phyloP scores from a whole-genome alignment of 1,140 invertebrate genomes.

The Aphaenogaster rudis region DNA sequence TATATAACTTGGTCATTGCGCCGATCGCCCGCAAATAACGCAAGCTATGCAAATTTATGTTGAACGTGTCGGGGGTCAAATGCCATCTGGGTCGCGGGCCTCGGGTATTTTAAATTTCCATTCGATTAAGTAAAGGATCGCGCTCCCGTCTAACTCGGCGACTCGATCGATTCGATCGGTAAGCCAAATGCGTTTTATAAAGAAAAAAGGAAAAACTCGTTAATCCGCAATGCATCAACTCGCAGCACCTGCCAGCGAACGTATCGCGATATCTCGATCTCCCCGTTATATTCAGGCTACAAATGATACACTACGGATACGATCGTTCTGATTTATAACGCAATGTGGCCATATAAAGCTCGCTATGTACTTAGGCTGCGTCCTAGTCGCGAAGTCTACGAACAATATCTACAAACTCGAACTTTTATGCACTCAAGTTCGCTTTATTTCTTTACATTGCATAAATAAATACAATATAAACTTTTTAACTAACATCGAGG shows the following conservation, averaged over 20 bases:
- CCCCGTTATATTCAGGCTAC: slow-evolving; percentile 31
- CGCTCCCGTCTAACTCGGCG: slow-evolving; percentile 34
- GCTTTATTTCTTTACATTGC: neutral
- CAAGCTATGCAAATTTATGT: slow-evolving; percentile 83
- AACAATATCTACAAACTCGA: neutral
- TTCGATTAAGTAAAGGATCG: slow-evolving; percentile 79
- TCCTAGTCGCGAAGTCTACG: neutral
- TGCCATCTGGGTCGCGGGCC: slow-evolving; percentile 77
- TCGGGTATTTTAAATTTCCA: slow-evolving; percentile 81
- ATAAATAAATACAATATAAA: no score
- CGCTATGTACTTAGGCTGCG: neutral
- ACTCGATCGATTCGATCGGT: slow-evolving; percentile 59
- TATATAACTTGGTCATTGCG: slow-evolving; percentile 38
- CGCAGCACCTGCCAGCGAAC: slow-evolving; percentile 32
- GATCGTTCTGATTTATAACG: slow-evolving; percentile 46
- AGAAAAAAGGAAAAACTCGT: neutral
- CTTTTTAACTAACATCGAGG: neutral
- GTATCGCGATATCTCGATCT: slow-evolving; percentile 53
- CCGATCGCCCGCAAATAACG: slow-evolving; percentile 75
- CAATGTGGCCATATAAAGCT: neutral
- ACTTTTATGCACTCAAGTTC: neutral
- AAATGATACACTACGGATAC: slow-evolving; percentile 49
- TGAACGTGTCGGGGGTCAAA: slow-evolving; percentile 77
- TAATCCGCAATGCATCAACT: slow-evolving; percentile 45
- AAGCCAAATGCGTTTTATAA: slow-evolving; percentile 11